Evolutionary conservation across 2,888 invertebrate species (phyloP), one percentile per base, ranked within the genome.

Genomic region (Hydriomena furcata): DNA sequence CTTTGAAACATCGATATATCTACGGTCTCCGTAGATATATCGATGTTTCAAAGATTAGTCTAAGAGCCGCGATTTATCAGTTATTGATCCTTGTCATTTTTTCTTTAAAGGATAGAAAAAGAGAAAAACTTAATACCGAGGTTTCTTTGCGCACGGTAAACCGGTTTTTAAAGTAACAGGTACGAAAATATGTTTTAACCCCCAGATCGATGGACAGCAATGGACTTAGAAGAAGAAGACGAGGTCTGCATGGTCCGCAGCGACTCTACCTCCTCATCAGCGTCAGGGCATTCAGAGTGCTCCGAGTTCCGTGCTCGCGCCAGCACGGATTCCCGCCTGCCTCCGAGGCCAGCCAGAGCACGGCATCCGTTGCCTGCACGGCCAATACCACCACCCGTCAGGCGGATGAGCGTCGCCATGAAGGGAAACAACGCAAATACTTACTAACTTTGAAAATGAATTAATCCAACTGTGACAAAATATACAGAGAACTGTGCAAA

Each of bases 371-470:
- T 81, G 13, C 72, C 83, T 7, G 62, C 81, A 36, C 68, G 79
- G 23, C 85, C 87, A 0, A 83, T 83, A 55, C 88, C 91, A 1
- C 85, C 91, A 2, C 91, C 92, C 0, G 92, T 93, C 36, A 87
- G 95, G 24, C 88, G 95, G 55, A 95, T 95, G 94, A 95, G 95
- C 71, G 95, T 96, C 54, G 95, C 95, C 28, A 94, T 95, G 91
- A 86, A 92, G 52, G 94, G 94, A 41, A 92, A 92, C 69, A 92
- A 92, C 58, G 84, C 92, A 8, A 92, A 86, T 65, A 79, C 82
- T 10, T 88, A 82, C 57, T 88, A 62, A 17, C 17, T 17, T 17
- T 2, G 2, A 17, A 3, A 2, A 17, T 17, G 17, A 17, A 2
- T n/a, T n/a, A n/a, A n/a, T n/a, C n/a, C n/a, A n/a, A n/a, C n/a